Evolutionary conservation across 2,797 vertebrate genomes (phyloP).

Genomic region (Mycteria americana): DNA sequence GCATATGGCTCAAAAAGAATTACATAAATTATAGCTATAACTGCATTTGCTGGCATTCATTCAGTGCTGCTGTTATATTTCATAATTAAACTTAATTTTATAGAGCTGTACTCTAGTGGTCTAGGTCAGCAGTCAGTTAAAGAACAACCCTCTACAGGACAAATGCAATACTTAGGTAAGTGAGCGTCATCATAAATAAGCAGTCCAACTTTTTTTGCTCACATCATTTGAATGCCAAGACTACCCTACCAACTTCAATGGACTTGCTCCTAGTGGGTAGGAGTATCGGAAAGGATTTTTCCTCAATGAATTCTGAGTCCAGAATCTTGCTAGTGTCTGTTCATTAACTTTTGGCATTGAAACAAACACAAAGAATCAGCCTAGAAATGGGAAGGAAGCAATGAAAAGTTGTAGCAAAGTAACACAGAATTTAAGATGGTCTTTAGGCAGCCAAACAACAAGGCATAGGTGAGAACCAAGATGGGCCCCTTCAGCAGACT

Average conservation of each 20-base stretch:
- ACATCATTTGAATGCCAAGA: background rate
- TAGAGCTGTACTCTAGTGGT: background rate
- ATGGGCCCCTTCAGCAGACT: background rate
- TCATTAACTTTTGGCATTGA: background rate
- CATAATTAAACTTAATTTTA: constrained; percentile 9
- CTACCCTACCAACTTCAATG: background rate
- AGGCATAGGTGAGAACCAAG: accelerated
- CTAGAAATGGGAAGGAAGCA: background rate
- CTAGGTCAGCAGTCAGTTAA: background rate
- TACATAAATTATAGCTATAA: background rate
- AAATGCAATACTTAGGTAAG: background rate
- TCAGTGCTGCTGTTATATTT: background rate
- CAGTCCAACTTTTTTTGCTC: background rate
- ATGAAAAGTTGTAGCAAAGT: background rate
- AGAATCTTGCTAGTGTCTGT: background rate
- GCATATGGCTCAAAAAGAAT: background rate
- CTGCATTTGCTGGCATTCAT: background rate
- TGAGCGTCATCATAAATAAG: background rate
- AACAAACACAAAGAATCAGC: background rate
- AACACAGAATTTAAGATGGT: background rate
- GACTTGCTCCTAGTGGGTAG: background rate
- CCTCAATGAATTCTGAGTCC: background rate
- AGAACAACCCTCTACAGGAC: background rate
- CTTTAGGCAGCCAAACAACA: background rate
- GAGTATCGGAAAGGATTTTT: background rate